Conservation (phyloP, 1,140 invertebrate genomes). For the Steinernema khuongi region DNA sequence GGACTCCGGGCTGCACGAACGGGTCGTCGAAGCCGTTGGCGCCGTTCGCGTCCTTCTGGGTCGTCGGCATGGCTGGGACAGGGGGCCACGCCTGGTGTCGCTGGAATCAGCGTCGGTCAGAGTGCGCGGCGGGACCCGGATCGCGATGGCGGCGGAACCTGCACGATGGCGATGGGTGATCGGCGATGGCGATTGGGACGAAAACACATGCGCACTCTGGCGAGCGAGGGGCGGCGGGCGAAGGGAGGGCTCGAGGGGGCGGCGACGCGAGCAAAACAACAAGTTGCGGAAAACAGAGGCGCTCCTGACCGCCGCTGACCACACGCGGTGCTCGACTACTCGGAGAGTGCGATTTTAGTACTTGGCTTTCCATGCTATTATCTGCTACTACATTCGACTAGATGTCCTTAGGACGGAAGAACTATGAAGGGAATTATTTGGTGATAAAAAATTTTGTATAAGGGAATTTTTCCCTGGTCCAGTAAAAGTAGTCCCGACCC, state of each 20-base stretch:
- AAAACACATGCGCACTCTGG: constrained; percentile 14
- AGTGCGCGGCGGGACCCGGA: neutral
- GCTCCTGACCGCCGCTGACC: no score
- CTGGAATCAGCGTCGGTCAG: neutral
- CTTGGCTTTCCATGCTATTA: no score
- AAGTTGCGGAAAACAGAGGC: neutral
- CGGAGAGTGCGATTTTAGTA: no score
- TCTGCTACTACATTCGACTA: no score
- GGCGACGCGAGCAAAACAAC: constrained; percentile 11
- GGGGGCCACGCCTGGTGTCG: neutral
- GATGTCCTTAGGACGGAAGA: no score
- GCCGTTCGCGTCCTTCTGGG: neutral
- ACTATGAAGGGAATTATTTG: no score
- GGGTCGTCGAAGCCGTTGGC: constrained; percentile 8
- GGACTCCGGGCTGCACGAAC: constrained; percentile 43
- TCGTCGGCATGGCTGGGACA: constrained; percentile 3
- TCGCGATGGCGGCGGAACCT: neutral
- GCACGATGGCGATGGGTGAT: no score
- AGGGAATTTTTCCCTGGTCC: no score
- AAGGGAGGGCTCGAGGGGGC: constrained; percentile 11
- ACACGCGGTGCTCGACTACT: no score
- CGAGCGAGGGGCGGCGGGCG: neutral
- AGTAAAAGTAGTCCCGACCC: no score
- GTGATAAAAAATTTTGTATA: no score
- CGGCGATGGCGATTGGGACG: constrained; percentile 12